Evolutionary conservation across 2,113 vertebrate species (phyloP), one percentile per base, ranked within the genome.

Genomic region (Oryzias melastigma): DNA sequence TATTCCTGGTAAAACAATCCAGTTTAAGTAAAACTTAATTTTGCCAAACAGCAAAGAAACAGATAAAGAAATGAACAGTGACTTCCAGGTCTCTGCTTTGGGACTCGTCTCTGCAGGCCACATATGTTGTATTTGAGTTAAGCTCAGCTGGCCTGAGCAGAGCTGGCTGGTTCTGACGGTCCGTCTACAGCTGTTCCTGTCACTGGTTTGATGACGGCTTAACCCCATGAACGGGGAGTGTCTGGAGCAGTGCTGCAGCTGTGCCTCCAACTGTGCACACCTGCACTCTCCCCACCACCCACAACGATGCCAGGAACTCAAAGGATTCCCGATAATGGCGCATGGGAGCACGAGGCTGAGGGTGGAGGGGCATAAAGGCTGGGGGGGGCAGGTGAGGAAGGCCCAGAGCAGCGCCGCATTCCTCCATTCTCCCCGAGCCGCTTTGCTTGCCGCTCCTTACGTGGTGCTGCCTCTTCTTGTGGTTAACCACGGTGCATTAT

Each of bases 401-500:
- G 65, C 63, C 62, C 47, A 1, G 46, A 68, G 56, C 57, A 14
- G 52, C 22, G 63, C 56, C 69, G 49, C 46, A 73, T 79, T 77
- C 75, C 61, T 49, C 63, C 46, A 45, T 65, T 71, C 53, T 49
- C 48, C 47, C 59, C 78, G 72, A 65, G 85, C 75, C 70, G 63
- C 70, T 76, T 65, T 46, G 57, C 52, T 69, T 59, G 77, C 71
- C 76, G 80, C 75, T 77, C 49, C 76, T 87, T 82, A 75, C 71
- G 57, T 79, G 73, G 75, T 69, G 80, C 68, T 81, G 76, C 78
- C 58, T 68, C 65, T 83, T 77, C 67, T 83, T 60, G 84, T 84
- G 87, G 89, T 90, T 84, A 90, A 84, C 68, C 63, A 19, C 43
- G 52, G 87, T 89, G 78, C 79, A 89, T 91, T 87, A 91, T 90